Evolutionary conservation across 1,140 invertebrate species (phyloP), one percentile per base, ranked within the genome.

Genomic region (Drosophila azteca): DNA sequence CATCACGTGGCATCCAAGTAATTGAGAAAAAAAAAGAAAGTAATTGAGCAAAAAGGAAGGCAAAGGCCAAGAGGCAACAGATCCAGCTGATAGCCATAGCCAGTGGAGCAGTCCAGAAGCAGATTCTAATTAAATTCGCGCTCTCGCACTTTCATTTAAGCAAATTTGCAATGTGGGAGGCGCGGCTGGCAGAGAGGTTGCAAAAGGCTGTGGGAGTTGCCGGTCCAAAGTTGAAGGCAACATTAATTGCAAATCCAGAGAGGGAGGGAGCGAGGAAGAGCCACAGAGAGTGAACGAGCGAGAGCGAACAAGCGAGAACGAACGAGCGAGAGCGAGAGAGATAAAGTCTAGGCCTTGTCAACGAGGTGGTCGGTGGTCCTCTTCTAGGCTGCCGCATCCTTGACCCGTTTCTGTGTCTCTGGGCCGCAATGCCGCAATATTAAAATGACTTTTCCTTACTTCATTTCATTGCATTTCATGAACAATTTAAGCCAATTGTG

Each of bases 401-500:
- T 87, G 83, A 87, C 83, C 83, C 72, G 83, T 65, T 88, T 88
- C 63, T 62, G 24, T 62, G 17, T 20, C 20, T 41, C 7, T 49
- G 43, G 44, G 62, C 71, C 71, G 80, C 79, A 83, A 63, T 62
- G 77, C 81, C 83, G 79, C 83, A 87, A 88, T 77, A 87, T 87
- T 83, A 88, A 87, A 87, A 87, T 81, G 83, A 77, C 76, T 79
- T 87, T 87, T 83, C 79, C 83, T 87, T 88, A 88, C 78, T 87
- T 82, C 83, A 69, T 87, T 87, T 87, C 83, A 87, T 87, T 87
- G 83, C 82, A 87, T 83, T 87, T 87, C 83, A 87, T 87, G 83
- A 87, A 89, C 83, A 87, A 87, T 87, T 87, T 87, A 87, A 87
- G 83, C 83, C 83, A 87, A 87, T 87, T 88, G 83, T 77, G 74